phyloP scores from a whole-genome alignment of 2,888 invertebrate species.

The Micoletzkya japonica region DNA sequence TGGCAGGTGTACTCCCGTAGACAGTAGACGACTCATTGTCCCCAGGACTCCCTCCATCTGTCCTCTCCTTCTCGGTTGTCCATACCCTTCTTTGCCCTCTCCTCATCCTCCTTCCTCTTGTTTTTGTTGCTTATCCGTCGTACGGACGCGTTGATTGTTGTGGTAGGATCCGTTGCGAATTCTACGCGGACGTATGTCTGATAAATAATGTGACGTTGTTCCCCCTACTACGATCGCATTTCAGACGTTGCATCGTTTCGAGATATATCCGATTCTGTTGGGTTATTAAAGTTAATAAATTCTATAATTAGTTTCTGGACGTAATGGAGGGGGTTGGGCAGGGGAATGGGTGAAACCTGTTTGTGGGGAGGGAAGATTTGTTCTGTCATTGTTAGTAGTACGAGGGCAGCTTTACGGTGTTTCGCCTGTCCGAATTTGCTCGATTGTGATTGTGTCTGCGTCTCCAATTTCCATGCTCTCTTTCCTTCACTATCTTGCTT shows the following conservation, averaged over 20 bases:
- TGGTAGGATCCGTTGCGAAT: background rate
- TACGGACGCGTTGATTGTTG: constrained; percentile 20
- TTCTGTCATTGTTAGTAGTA: background rate
- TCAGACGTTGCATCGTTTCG: background rate
- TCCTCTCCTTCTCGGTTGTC: constrained; percentile 6
- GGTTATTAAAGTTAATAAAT: too few relatives aligned
- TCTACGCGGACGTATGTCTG: constrained; percentile 5
- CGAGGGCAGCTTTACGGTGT: too few relatives aligned
- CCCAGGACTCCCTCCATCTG: constrained; percentile 14
- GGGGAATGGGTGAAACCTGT: background rate
- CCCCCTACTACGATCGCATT: background rate
- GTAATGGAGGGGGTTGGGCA: too few relatives aligned
- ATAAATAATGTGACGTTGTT: constrained; percentile 6
- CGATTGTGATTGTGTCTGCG: too few relatives aligned
- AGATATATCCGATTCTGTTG: too few relatives aligned
- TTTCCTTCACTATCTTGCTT: too few relatives aligned
- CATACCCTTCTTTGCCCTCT: constrained; percentile 16
- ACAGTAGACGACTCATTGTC: constrained; percentile 14
- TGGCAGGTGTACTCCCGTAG: constrained; percentile 80
- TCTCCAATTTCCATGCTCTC: too few relatives aligned
- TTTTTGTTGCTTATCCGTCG: constrained; percentile 22
- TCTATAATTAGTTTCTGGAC: too few relatives aligned
- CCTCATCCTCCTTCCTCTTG: background rate
- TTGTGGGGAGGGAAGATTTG: background rate
- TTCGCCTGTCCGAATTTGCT: too few relatives aligned